A percentile compares a stretch with the other conserved stretches of the same genome.
Conservation (phyloP, 2,797 vertebrate species). For the Sarcophilus harrisii region DNA sequence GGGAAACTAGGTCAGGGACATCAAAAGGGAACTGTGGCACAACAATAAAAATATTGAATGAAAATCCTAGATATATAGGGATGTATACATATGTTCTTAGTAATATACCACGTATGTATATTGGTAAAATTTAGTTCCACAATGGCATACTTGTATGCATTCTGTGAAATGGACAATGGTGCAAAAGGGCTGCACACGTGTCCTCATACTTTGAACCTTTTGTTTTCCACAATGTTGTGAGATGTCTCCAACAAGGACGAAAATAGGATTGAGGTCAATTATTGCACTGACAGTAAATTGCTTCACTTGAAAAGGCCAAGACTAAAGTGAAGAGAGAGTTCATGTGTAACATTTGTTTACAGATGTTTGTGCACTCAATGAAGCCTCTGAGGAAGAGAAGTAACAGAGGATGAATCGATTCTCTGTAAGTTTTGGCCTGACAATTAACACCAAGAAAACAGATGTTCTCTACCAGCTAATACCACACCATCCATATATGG, state of each 20-base stretch:
- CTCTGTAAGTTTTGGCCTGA: neutral
- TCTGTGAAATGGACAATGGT: neutral
- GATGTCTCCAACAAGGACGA: neutral
- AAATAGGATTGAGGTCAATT: neutral
- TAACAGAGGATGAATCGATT: neutral
- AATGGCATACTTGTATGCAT: neutral
- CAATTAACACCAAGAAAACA: neutral
- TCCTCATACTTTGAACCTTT: neutral
- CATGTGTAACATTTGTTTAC: neutral
- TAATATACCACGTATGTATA: neutral
- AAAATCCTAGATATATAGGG: neutral
- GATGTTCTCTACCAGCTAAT: neutral
- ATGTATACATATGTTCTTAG: neutral
- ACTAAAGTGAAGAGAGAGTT: neutral
- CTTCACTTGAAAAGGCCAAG: neutral
- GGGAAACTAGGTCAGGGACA: too few relatives aligned
- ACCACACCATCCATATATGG: neutral
- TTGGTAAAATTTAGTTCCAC: neutral
- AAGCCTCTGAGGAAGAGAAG: neutral
- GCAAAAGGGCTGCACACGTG: neutral
- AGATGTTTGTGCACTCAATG: neutral
- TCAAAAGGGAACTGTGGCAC: too few relatives aligned
- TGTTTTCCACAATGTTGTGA: neutral
- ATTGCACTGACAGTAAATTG: neutral
- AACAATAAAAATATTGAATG: neutral